Evolutionary conservation across 2,797 vertebrate species (phyloP).

Genomic region (Manis crassicaudata): DNA sequence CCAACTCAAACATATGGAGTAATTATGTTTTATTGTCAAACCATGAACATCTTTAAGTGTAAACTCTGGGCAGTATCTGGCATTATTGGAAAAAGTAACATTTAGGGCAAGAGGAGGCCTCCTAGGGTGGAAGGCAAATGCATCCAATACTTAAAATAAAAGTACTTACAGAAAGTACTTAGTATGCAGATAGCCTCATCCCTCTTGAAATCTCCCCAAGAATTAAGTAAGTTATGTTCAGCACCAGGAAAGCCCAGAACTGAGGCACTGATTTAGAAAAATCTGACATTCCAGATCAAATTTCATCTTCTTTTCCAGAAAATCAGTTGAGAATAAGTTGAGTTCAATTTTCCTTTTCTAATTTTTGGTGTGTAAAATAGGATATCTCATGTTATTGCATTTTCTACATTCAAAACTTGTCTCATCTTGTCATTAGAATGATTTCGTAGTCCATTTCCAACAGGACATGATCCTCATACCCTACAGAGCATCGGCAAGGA

Average conservation of each 20-base stretch:
- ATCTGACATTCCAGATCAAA: background rate
- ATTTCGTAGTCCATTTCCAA: background rate
- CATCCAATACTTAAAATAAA: background rate
- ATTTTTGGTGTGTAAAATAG: background rate
- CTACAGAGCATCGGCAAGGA: background rate
- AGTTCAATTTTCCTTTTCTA: background rate
- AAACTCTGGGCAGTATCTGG: constrained; percentile 19
- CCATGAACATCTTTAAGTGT: constrained; percentile 26
- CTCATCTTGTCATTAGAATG: background rate
- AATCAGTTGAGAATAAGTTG: background rate
- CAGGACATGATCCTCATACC: background rate
- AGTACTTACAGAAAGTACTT: background rate
- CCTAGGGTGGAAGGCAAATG: background rate
- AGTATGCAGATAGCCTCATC: background rate
- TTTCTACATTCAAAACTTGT: background rate
- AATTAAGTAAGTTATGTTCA: background rate
- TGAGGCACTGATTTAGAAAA: background rate
- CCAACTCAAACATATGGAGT: background rate
- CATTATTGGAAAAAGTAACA: background rate
- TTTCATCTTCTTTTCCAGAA: background rate
- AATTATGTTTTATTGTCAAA: background rate
- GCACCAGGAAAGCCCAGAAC: background rate
- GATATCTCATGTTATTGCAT: background rate
- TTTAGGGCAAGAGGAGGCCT: background rate
- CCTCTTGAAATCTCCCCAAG: background rate